Percentiles rank a stretch among this genome's conserved stretches.
Conservation (phyloP, 2,113 vertebrate species). For the Andinoacara biseriatus region DNA sequence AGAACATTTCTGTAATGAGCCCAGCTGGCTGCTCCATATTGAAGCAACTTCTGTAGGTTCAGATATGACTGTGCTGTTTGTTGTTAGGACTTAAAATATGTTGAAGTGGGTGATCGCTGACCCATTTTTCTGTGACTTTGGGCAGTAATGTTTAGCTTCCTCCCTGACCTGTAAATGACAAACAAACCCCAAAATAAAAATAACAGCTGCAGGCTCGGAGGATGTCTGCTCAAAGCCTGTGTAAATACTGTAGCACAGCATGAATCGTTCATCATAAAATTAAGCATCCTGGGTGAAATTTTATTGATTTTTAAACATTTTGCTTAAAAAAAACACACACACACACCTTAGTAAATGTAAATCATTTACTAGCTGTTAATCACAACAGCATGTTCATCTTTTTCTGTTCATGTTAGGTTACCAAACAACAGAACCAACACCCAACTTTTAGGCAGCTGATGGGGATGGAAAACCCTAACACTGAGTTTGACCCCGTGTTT, state of each 20-base stretch:
- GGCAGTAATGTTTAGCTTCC: slow-evolving; percentile 47
- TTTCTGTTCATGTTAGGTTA: not conserved
- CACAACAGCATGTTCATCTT: not conserved
- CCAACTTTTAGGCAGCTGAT: slow-evolving; percentile 29
- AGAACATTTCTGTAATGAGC: slow-evolving; percentile 10
- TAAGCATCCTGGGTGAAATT: not conserved
- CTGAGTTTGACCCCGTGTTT: not conserved
- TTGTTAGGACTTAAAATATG: slow-evolving; percentile 18
- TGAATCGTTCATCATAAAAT: not conserved
- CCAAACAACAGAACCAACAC: slow-evolving; percentile 8
- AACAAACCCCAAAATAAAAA: slow-evolving; percentile 61
- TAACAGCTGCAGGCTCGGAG: slow-evolving; percentile 43
- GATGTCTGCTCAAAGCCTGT: slow-evolving; percentile 16
- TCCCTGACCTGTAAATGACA: slow-evolving; percentile 67
- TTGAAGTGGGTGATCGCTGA: slow-evolving; percentile 27
- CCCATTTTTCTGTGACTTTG: slow-evolving; percentile 57
- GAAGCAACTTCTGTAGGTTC: not conserved
- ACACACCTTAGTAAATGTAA: not conserved
- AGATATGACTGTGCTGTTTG: slow-evolving; percentile 10
- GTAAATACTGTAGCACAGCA: not conserved
- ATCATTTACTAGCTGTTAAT: not conserved
- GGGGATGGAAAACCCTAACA: not conserved
- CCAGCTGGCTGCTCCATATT: slow-evolving; percentile 2
- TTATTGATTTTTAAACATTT: not conserved
- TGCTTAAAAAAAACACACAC: not conserved